phyloP scores from a whole-genome alignment of 2,888 invertebrate genomes.

The Orthosia gothica region DNA sequence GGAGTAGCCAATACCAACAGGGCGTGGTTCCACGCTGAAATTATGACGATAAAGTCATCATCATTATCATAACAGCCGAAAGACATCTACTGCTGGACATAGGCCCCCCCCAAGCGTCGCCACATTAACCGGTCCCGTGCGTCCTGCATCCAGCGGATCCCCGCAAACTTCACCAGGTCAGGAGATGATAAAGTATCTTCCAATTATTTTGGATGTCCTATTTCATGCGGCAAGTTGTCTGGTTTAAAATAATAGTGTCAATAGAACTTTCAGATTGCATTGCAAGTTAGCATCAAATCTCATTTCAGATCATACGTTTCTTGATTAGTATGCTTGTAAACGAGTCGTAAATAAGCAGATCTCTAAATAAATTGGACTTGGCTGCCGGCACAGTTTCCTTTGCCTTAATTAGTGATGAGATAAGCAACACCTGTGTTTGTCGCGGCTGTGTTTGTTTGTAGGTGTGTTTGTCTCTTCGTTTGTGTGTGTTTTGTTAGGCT shows the following conservation, averaged over 20 bases:
- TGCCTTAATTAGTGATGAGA: slow-evolving; percentile 75
- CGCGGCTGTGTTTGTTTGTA: slow-evolving; percentile 65
- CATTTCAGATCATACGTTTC: slow-evolving; percentile 40
- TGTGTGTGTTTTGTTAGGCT: slow-evolving; percentile 10
- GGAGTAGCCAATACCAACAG: too few species aligned
- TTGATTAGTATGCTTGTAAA: slow-evolving; percentile 49
- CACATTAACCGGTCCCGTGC: too few species aligned
- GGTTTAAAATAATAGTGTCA: neutral
- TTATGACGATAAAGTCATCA: too few species aligned
- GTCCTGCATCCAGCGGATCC: too few species aligned
- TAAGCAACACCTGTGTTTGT: slow-evolving; percentile 78
- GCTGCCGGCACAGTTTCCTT: slow-evolving; percentile 66
- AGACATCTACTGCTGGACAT: too few species aligned
- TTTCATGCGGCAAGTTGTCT: neutral
- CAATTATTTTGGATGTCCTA: too few species aligned
- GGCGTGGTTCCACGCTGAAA: too few species aligned
- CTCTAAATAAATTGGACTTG: slow-evolving; percentile 66
- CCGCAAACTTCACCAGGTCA: too few species aligned
- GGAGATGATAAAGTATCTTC: too few species aligned
- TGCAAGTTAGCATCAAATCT: slow-evolving; percentile 30
- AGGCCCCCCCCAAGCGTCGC: too few species aligned
- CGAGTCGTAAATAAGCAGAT: slow-evolving; percentile 67
- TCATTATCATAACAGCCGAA: too few species aligned
- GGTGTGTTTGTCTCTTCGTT: slow-evolving; percentile 27
- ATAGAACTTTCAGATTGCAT: slow-evolving; percentile 13